Base-by-base conservation (phyloP, 2,113 vertebrate genomes). In the Pangasianodon gigas region DNA sequence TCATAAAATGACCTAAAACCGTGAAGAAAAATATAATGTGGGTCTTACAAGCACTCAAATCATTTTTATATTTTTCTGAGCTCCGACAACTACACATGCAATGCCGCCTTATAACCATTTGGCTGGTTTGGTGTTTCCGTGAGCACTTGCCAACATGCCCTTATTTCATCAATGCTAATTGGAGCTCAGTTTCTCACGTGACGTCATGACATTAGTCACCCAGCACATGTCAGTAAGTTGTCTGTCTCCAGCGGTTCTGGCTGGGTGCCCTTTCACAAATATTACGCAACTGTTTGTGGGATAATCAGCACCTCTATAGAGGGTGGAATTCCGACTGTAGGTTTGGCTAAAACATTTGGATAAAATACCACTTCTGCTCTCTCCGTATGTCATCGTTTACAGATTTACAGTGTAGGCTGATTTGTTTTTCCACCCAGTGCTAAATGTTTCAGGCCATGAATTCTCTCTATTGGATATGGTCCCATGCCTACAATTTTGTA, bases 171-270 rank as follows among this genome's bases (percentile, higher is more conserved):
- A 4, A 75, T 0, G 19, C 11, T 44, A 87, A 80, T 52, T 58
- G 65, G 88, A 52, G 67, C 69, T 69, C 75, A 48, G 84, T 85
- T 80, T 79, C 52, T 46, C 37, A 48, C 52, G 84, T 90, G 90
- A 91, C 89, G 87, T 92, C 75, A 86, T 58, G 9, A 84, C 32
- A 77, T 95, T 95, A 93, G 94, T 95, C 94, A 94, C 93, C 88
- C 85, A 16, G 54, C 88, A 88, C 86, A 93, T 79, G 87, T 94
- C 93, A 93, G 87, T 88, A 82, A 37, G 87, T 86, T 93, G 90
- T 94, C 93, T 91, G 92, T 92, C 87, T 65, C 60, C 29, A 48
- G 46, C 87, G 75, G 84, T 86, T 46, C 87, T 84, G 91, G 87
- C 89, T 26, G 4, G 77, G 58, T 37, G 74, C 75, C 90, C 88